phyloP scores from a whole-genome alignment of 2,113 vertebrate genomes.

The Cephalophus harveyi region DNA sequence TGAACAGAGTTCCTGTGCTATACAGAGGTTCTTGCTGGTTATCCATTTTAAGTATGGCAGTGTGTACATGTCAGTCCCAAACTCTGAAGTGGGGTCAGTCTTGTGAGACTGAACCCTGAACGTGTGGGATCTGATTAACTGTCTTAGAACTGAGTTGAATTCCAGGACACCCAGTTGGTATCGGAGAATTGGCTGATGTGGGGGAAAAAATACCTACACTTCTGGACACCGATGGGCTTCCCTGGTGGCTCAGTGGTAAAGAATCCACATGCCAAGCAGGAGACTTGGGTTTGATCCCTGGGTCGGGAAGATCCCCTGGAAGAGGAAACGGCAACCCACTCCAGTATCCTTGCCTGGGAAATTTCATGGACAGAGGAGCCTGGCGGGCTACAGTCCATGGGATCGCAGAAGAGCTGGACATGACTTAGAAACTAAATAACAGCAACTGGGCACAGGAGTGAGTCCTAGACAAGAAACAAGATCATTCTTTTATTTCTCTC shows the following conservation, averaged over 20 bases:
- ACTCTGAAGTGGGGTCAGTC: background rate
- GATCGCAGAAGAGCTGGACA: background rate
- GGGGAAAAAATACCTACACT: rapidly evolving
- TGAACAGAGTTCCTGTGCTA: background rate
- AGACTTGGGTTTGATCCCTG: background rate
- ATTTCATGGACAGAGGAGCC: background rate
- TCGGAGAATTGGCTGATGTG: background rate
- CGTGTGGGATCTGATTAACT: background rate
- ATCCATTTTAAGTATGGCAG: background rate
- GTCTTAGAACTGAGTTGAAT: background rate
- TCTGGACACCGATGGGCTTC: background rate
- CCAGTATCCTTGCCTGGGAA: background rate
- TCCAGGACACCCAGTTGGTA: background rate
- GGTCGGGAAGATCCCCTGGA: background rate
- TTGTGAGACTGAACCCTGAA: background rate
- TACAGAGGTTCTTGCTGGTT: background rate
- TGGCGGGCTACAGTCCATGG: background rate
- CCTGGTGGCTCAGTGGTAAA: background rate
- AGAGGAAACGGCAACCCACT: background rate
- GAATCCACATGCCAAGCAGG: background rate
- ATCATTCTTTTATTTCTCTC: background rate
- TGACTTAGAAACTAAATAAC: background rate
- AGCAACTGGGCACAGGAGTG: background rate
- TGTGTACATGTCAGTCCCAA: background rate
- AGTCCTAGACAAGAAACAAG: background rate